Evolutionary conservation across 2,888 invertebrate species (phyloP), one percentile per base, ranked within the genome.

Genomic region (Xestobium rufovillosum): DNA sequence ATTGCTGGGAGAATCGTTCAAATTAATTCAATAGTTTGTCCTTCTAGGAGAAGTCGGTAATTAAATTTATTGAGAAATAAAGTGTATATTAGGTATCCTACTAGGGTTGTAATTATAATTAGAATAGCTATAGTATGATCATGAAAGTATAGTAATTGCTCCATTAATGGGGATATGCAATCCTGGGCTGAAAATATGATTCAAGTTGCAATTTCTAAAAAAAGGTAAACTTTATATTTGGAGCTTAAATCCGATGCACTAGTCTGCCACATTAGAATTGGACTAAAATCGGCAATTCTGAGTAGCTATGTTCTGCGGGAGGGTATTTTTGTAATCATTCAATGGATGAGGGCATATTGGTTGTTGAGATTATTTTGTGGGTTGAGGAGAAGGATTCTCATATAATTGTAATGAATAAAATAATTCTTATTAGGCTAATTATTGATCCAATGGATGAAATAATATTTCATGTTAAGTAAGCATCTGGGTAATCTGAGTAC

Each of bases 401-500:
- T 51, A 78, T 63, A 67, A 75, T 74, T 62, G 70, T 70, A 57
- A 78, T 65, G 53, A 80, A 72, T 44, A 73, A 61, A 60, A 78
- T 56, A 51, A 76, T 67, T 43, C 72, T 68, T 54, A 76, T 50
- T 45, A 77, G 51, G 1, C 78, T 80, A 55, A 78, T 75, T 51
- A 74, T 65, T 14, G 78, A 77, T 8, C 80, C 80, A 58, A 80
- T 66, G 3, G 78, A 76, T 16, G 79, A 80, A 38, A 80, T 53
- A 45, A 76, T 56, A 71, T 82, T 83, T 78, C 79, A 81, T 32
- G 70, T 58, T 45, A 71, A 65, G 53, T 73, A 81, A 13, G 69
- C 66, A 63, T 82, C 80, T n/a, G n/a, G n/a, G n/a, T n/a, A n/a
- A n/a, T n/a, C n/a, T n/a, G n/a, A n/a, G n/a, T n/a, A n/a, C n/a